Conservation (phyloP, 2,888 invertebrate species). For the Ectemnius continuus region DNA sequence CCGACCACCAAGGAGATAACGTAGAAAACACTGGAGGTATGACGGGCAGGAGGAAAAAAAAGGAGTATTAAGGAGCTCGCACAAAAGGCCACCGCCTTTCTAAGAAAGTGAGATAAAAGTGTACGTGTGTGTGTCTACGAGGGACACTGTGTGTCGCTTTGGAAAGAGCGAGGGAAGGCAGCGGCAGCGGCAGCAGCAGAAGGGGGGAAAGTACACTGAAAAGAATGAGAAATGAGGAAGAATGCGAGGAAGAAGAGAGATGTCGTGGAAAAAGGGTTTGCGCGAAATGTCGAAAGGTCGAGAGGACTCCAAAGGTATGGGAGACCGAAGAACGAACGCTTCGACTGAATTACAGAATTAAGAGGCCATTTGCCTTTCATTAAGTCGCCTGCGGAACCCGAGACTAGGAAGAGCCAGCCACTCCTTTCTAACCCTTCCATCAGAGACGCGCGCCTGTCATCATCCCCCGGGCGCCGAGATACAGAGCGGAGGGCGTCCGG, state of each 20-base stretch:
- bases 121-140: background rate
- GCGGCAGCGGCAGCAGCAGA: too few species aligned
- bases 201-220: slow-evolving; percentile 1
- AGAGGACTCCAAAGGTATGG: background rate
- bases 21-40: slow-evolving; percentile 15
- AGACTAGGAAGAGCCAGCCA: slow-evolving; percentile 25
- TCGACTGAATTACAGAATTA: slow-evolving; percentile 61
- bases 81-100: slow-evolving; percentile 1
- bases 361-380: slow-evolving; percentile 68
- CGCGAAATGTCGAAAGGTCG: background rate
- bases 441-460: slow-evolving; percentile 38
- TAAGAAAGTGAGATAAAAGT: slow-evolving; percentile 2
- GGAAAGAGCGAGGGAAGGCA: background rate
- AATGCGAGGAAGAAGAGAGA: background rate
- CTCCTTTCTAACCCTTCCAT: slow-evolving; percentile 44
- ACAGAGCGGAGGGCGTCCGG: too few species aligned
- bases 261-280: background rate
- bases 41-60: slow-evolving; percentile 11
- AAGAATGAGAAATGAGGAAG: slow-evolving; percentile 8
- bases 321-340: slow-evolving; percentile 10
- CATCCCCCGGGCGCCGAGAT: slow-evolving; percentile 1
- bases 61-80: background rate
- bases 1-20: slow-evolving; percentile 12
- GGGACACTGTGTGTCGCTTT: background rate
- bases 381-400: slow-evolving; percentile 53